Evolutionary conservation across 1,140 invertebrate genomes (phyloP).

Genomic region (Trichomalopsis sarcophagae): DNA sequence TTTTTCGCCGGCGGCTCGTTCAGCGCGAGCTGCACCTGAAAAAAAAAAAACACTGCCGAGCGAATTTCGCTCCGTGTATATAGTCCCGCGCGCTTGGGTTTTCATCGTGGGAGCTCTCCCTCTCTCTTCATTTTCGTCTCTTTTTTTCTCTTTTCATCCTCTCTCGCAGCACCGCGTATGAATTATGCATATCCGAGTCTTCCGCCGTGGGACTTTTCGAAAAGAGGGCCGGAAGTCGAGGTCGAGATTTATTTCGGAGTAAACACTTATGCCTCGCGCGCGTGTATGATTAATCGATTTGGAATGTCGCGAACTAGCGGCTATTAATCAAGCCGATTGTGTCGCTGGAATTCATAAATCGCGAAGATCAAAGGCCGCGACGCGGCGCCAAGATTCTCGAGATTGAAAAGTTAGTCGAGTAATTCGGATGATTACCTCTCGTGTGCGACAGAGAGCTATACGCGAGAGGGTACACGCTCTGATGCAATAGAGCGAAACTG

Average conservation of each 20-base stretch:
- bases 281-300: not conserved
- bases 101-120: not conserved
- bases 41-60: not conserved
- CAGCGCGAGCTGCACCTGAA: not conserved
- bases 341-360: not conserved
- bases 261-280: not conserved
- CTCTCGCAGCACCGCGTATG: slow-evolving; percentile 32
- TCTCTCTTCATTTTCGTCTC: slow-evolving; percentile 7
- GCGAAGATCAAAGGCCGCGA: not conserved
- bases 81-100: not conserved
- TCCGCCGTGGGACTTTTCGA: not conserved
- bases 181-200: slow-evolving; percentile 42
- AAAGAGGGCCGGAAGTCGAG: slow-evolving; percentile 25
- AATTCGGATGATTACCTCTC: slow-evolving; percentile 36
- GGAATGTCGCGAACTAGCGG: not conserved
- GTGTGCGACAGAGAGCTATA: not conserved
- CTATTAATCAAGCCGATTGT: not conserved
- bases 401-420: slow-evolving; percentile 38
- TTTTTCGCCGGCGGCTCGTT: slow-evolving; percentile 25
- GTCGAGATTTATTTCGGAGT: no score
- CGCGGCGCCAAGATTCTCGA: not conserved
- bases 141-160: slow-evolving; percentile 19
- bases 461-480: slow-evolving; percentile 59
- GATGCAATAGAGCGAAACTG: slow-evolving; percentile 71
- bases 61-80: not conserved